Evolutionary conservation across 2,797 vertebrate genomes (phyloP), one percentile per base, ranked within the genome.

Genomic region (Danio aesculapii): DNA sequence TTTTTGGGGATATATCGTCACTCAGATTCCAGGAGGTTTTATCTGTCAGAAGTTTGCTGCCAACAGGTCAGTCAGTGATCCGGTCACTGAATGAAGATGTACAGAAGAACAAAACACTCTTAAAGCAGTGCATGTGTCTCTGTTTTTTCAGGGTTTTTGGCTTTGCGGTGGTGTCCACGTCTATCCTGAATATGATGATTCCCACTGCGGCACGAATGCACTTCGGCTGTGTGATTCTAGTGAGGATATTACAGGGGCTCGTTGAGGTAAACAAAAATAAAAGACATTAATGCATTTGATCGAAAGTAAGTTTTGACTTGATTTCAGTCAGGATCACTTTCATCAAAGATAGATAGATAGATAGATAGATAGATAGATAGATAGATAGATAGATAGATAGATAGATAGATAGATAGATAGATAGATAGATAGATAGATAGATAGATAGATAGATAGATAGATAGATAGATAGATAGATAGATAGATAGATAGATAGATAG

Each of bases 1-100:
- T 90, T 98, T 98, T 91, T 98, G 97, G 97, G 97, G 97, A 19
- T 98, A 98, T 91, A 98, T 98, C n/a, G 95, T 98, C 17, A 98
- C 97, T 11, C 97, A 98, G 89, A 98, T 98, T 85, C 97, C 97
- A 0, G 97, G 97, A 78, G 97, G 97, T 6, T 98, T 97, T 88
- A 98, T 98, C 77, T 95, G 96, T 83, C 96, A 98, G 90, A 97
- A 94, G 88, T 98, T 98, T 87, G 97, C 97, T 8, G 97, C 97
- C 81, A 98, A 98, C 94, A 96, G 96, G 97, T 97, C 82, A 71
- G 89, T 64, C 50, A 6, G 30, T 16, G 16, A 57, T 6, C 6
- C 30, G 8, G 8, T 50, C 8, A 30, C 30, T 67, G 4, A 66
- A 17, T 8, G 16, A 12, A 14, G 11, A 0, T 16, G 10, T 30